Base-by-base conservation (phyloP, 2,113 vertebrate genomes). In the Coracopsis vasa region DNA sequence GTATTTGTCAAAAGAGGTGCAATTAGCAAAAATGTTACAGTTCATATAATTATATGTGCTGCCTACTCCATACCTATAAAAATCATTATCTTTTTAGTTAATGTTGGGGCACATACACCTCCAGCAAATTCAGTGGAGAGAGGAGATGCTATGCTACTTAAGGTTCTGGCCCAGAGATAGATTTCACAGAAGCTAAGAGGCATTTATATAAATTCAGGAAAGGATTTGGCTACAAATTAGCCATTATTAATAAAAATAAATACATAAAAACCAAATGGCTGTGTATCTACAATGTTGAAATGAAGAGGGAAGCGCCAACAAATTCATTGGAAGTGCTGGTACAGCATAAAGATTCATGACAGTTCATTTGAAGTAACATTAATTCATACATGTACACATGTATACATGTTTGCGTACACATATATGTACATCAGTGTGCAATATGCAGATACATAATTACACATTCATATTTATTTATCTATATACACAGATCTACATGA, bases 11-110 rank as follows among this genome's bases (percentile, higher is more conserved):
- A 94, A 96, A 95, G 84, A 51, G 29, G 48, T 35, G 44, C 65
- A 70, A 94, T 95, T 90, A 93, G 67, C 81, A 80, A 61, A 94
- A 93, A 94, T 94, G 58, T 75, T 90, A 91, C 39, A 39, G n/a
- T 18, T 53, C 41, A 53, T 71, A 44, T 70, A 58, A 64, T 70
- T 56, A 31, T n/a, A 35, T 39, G 58, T 69, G 31, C 48, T 86
- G 37, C n/a, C 11, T 65, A 37, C 8, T 41, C n/a, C 13, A 35
- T 47, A 78, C 25, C 35, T 25, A 48, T 13, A 62, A 27, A 84
- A 80, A 70, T 56, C 21, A 33, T 58, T 4, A 31, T 25, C 8
- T 75, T 88, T 67, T 80, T 47, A 56, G 19, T 28, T 66, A 48
- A 29, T 60, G n/a, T 66, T 66, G 44, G 50, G 48, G 47, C 21